Evolutionary conservation across 2,888 invertebrate species (phyloP).

Genomic region (Ophraella communa): DNA sequence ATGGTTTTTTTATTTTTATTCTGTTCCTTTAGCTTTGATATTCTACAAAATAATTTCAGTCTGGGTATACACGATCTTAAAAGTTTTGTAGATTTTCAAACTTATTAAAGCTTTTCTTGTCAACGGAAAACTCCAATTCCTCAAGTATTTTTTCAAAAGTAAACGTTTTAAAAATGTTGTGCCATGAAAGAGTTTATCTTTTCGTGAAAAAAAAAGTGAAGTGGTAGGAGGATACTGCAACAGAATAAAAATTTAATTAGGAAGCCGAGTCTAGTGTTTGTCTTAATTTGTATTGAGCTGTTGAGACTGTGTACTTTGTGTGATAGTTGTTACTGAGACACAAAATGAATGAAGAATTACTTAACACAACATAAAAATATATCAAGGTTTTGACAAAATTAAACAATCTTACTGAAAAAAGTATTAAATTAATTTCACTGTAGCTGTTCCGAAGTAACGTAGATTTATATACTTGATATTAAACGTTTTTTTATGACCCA

Average conservation of each 20-base stretch:
- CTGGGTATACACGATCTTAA: not conserved
- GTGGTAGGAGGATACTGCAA: not conserved
- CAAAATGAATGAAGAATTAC: too few species aligned
- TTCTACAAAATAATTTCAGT: not conserved
- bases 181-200: not conserved
- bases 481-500: too few species aligned
- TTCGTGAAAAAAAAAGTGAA: not conserved
- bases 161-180: not conserved
- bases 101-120: slow-evolving; percentile 19
- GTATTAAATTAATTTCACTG: too few species aligned
- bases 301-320: not conserved
- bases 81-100: slow-evolving; percentile 15
- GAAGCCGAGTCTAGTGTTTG: not conserved
- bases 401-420: too few species aligned
- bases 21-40: too few species aligned
- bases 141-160: not conserved
- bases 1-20: too few species aligned
- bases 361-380: too few species aligned
- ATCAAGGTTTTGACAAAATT: too few species aligned
- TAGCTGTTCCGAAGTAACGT: too few species aligned
- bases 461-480: too few species aligned
- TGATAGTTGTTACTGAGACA: too few species aligned
- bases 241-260: not conserved
- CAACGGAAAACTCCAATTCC: not conserved
- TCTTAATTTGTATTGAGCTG: not conserved